These are phyloP conservation scores for Panulirus ornatus DNA, from an alignment of 1,140 invertebrate genomes.

Conservation along the genomic window DNA sequence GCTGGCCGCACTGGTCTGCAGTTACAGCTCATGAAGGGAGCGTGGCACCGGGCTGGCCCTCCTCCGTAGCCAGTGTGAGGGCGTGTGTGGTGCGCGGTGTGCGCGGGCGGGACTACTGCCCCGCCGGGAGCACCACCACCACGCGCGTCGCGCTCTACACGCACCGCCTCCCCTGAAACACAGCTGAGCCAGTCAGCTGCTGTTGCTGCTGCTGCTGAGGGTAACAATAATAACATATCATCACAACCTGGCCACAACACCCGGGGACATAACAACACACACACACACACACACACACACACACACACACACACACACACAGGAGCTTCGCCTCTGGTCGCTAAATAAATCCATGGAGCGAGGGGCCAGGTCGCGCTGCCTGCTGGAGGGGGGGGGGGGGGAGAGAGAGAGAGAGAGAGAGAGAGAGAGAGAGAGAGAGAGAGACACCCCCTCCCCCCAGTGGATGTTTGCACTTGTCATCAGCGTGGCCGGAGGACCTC, in stretches of 20 bases:
- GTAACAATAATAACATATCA: not conserved
- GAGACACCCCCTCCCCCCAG: not conserved
- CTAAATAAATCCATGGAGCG: too few species aligned
- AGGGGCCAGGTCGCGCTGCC: too few species aligned
- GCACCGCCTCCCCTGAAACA: conserved; percentile 10
- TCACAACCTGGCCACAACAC: conserved; percentile 18
- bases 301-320: too few species aligned
- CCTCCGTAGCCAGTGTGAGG: not conserved
- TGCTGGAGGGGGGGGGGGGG: too few species aligned
- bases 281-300: not conserved
- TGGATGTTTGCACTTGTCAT: conserved; percentile 65
- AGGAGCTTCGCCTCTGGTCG: too few species aligned
- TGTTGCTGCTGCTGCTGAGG: conserved; percentile 9
- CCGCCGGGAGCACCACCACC: not conserved
- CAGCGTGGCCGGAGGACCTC: conserved; percentile 14
- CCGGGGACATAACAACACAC: not conserved
- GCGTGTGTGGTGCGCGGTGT: not conserved
- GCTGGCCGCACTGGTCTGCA: conserved; percentile 20
- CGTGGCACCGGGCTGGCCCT: not conserved
- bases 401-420: too few species aligned
- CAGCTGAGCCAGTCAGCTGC: not conserved
- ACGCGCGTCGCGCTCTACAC: not conserved
- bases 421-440: too few species aligned
- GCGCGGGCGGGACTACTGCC: not conserved
- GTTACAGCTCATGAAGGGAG: not conserved